Conservation (phyloP, 37 sponge, comb jelly and placozoan species). For the Mnemiopsis leidyi region DNA sequence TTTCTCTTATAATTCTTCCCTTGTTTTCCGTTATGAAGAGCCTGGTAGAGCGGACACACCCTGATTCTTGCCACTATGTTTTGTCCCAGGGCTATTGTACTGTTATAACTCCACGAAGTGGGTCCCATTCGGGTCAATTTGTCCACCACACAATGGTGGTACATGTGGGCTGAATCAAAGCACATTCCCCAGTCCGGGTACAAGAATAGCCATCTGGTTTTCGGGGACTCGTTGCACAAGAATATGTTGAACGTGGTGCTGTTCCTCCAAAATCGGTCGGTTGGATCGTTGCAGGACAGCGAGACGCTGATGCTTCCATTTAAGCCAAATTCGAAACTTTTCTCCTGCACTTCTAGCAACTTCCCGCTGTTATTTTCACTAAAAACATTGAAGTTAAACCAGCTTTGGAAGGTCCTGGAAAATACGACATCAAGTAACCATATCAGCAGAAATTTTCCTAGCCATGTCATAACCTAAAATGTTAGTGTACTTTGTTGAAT, state of each 20-base stretch:
- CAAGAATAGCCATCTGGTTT: conserved; percentile 38
- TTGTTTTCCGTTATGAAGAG: background rate
- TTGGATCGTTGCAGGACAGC: background rate
- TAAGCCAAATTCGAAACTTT: background rate
- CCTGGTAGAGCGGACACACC: conserved; percentile 30
- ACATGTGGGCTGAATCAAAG: background rate
- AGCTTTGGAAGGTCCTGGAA: background rate
- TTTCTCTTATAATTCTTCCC: background rate
- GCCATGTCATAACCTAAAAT: background rate
- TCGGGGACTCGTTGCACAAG: conserved; percentile 2
- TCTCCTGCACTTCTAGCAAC: conserved; percentile 10
- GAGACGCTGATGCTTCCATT: background rate
- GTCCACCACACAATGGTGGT: conserved; percentile 32
- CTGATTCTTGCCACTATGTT: conserved; percentile 21
- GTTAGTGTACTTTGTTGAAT: too few relatives aligned
- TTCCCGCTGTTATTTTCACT: background rate
- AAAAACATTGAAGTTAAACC: conserved; percentile 37
- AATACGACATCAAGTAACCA: background rate
- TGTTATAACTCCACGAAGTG: background rate
- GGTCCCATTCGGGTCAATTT: background rate
- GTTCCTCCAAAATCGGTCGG: background rate
- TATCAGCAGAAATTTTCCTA: background rate
- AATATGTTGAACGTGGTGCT: conserved; percentile 34
- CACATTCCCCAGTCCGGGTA: conserved; percentile 65
- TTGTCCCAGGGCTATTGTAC: background rate